Base-by-base conservation (phyloP, 1,140 invertebrate species). In the Dendrolimus kikuchii region DNA sequence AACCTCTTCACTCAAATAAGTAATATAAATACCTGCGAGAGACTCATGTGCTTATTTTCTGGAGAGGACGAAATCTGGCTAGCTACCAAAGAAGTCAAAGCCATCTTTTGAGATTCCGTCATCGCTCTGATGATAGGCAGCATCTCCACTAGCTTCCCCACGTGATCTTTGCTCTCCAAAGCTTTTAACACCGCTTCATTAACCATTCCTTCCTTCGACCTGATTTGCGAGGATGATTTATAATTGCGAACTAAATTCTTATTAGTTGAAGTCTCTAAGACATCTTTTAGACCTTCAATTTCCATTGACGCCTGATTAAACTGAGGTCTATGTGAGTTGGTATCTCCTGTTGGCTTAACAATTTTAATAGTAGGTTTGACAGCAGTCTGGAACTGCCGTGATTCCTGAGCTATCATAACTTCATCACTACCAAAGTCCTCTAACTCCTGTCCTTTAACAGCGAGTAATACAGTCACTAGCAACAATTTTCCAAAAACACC, bases 41-140 rank as follows among this genome's bases (percentile, higher is more conserved):
- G 66, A 65, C 82, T 88, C 0, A 90, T 71, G 0, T 86, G 85
- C 23, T 83, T 69, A 39, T 80, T 72, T 44, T 75, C 81, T n/a
- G 79, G 75, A 5, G 89, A 89, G 8, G 81, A 88, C 45, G 82
- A 89, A 43, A 90, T 86, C 71, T 91, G 90, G 6, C 89, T 89
- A 5, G 91, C 88, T 2, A 92, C 90, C 44, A 93, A 57, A 1
- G 90, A 89, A 0, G 91, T 90, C 6, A 92, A 66, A 0, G 89
- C 89, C 38, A 92, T 75, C 38, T 90, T 77, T 67, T 92, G 91
- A 7, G 88, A 82, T 0, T 88, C 86, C 2, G 90, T 89, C 82
- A 92, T 88, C 5, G 86, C 88, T 48, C 91, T 88, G 42, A 92
- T 77, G 45, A 91, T 91, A n/a, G 92, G 91, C 66, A 92, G 76